Conservation (phyloP, 2,888 invertebrate genomes). For the Theodoxus fluviatilis region DNA sequence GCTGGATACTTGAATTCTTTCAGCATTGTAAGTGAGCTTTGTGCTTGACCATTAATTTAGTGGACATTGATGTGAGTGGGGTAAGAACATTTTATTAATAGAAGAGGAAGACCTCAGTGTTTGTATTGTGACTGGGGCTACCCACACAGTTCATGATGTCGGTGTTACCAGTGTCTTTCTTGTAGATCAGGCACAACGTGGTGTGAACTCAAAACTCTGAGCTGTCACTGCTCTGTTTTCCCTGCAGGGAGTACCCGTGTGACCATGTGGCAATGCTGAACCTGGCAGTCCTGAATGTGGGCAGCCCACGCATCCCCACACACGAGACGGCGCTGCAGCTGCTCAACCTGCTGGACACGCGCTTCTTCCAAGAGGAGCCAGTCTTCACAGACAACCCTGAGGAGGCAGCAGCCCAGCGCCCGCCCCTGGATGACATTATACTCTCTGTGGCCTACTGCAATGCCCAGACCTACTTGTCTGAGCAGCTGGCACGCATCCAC, state of each 20-base stretch:
- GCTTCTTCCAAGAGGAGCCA: slow-evolving; percentile 82
- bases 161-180: too few relatives aligned
- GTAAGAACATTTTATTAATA: too few relatives aligned
- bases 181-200: too few relatives aligned
- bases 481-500: slow-evolving; percentile 90
- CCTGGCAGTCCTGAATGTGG: slow-evolving; percentile 94
- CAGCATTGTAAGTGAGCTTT: too few relatives aligned
- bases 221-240: too few relatives aligned
- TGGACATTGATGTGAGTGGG: too few relatives aligned
- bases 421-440: slow-evolving; percentile 80
- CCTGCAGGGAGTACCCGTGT: slow-evolving; percentile 64
- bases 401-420: slow-evolving; percentile 38
- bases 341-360: slow-evolving; percentile 86
- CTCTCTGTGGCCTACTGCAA: slow-evolving; percentile 80
- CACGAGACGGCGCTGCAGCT: slow-evolving; percentile 93
- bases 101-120: too few relatives aligned
- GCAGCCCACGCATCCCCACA: slow-evolving; percentile 89
- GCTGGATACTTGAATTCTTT: too few relatives aligned
- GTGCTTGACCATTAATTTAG: too few relatives aligned
- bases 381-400: slow-evolving; percentile 56
- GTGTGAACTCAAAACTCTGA: too few relatives aligned
- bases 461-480: slow-evolving; percentile 89
- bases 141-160: too few relatives aligned
- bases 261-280: slow-evolving; percentile 98
- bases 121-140: too few relatives aligned